Percentiles rank a stretch among this genome's conserved stretches.
phyloP scores from a whole-genome alignment of 2,888 invertebrate genomes.

The Parapristionchus giblindavisi region DNA sequence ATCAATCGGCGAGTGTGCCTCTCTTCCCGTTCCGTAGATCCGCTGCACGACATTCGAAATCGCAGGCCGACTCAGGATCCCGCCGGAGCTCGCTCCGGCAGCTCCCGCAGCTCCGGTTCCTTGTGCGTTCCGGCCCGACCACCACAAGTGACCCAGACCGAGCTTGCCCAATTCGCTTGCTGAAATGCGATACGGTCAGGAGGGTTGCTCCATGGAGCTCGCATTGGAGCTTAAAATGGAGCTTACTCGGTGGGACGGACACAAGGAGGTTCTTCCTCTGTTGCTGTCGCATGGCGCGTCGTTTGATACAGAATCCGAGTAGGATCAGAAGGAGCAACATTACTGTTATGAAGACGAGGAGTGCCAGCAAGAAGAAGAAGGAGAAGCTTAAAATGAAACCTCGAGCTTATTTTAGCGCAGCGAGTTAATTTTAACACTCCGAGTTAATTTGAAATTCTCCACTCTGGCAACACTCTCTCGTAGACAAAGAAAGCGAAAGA shows the following conservation, averaged over 20 bases:
- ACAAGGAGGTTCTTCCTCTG: slow-evolving; percentile 45
- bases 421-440: too few relatives aligned
- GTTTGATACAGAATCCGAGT: slow-evolving; percentile 2
- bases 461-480: too few relatives aligned
- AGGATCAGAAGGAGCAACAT: slow-evolving; percentile 26
- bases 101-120: slow-evolving; percentile 1
- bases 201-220: background rate
- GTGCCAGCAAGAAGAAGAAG: slow-evolving; percentile 29
- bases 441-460: too few relatives aligned
- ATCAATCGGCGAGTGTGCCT: slow-evolving; percentile 9
- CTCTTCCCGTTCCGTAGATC: slow-evolving; percentile 22
- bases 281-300: slow-evolving; percentile 35
- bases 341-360: slow-evolving; percentile 11
- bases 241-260: slow-evolving; percentile 43
- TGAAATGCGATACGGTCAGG: slow-evolving; percentile 2
- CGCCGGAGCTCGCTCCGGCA: background rate
- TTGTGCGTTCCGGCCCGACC: slow-evolving; percentile 41
- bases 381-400: slow-evolving; percentile 21
- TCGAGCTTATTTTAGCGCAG: too few relatives aligned
- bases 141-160: slow-evolving; percentile 48
- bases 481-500: too few relatives aligned
- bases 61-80: too few relatives aligned
- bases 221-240: background rate
- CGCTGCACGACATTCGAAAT: background rate
- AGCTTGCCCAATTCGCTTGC: slow-evolving; percentile 45